These are phyloP conservation scores for Congeria kusceri DNA, from an alignment of 2,888 invertebrate species.

Conservation along the genomic window DNA sequence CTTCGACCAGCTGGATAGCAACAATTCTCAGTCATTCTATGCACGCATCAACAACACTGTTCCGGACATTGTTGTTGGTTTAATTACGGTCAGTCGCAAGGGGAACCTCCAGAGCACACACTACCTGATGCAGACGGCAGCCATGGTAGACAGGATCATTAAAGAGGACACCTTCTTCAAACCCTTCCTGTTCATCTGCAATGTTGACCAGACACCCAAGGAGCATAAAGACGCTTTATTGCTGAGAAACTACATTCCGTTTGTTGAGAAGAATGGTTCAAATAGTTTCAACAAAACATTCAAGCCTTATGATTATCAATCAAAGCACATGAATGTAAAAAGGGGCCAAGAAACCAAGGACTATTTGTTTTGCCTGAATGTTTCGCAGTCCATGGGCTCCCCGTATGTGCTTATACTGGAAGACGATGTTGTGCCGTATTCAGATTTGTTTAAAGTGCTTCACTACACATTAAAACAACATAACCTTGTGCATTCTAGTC, in stretches of 20 bases:
- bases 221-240: constrained; percentile 70
- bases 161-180: constrained; percentile 55
- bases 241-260: constrained; percentile 68
- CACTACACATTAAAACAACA: constrained; percentile 47
- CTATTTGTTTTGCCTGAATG: constrained; percentile 81
- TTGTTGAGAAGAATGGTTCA: constrained; percentile 60
- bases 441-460: constrained; percentile 74
- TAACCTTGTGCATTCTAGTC: constrained; percentile 22
- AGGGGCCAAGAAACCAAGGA: constrained; percentile 80
- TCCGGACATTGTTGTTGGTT: constrained; percentile 37
- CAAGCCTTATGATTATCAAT: constrained; percentile 18
- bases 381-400: constrained; percentile 67
- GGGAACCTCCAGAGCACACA: constrained; percentile 11
- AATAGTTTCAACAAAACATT: constrained; percentile 47
- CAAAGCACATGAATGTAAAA: constrained; percentile 12
- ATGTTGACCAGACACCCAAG: constrained; percentile 76
- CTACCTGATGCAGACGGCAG: constrained; percentile 49
- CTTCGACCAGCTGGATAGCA: constrained; percentile 11
- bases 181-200: constrained; percentile 77
- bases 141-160: constrained; percentile 60
- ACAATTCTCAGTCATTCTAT: constrained; percentile 22
- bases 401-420: constrained; percentile 80
- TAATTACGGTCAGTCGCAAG: constrained; percentile 30
- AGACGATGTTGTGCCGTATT: constrained; percentile 81
- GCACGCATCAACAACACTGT: not conserved